phyloP scores from a whole-genome alignment of 2,113 vertebrate genomes.

The Gallinago paraguaiae region DNA sequence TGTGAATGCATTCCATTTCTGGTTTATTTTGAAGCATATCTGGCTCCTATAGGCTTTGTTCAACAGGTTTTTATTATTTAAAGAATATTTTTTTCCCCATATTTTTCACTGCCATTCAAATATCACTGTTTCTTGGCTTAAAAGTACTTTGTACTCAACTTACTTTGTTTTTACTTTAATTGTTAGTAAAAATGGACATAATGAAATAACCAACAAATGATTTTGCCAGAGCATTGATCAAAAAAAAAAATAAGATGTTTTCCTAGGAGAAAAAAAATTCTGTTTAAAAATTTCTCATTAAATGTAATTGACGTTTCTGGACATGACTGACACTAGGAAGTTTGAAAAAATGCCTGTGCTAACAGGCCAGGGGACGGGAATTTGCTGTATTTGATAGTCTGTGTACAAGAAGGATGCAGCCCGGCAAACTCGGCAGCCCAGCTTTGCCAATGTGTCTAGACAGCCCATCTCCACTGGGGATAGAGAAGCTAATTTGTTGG shows the following conservation, averaged over 20 bases:
- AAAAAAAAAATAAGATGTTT: not conserved
- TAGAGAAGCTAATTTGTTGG: conserved; percentile 38
- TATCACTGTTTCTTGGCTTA: not conserved
- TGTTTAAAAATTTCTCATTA: not conserved
- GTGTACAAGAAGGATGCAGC: conserved; percentile 34
- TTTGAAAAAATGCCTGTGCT: not conserved
- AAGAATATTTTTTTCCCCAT: not conserved
- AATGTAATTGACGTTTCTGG: not conserved
- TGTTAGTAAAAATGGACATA: not conserved
- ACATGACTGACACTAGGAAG: not conserved
- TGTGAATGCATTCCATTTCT: not conserved
- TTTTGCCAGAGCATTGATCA: not conserved
- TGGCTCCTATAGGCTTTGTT: not conserved
- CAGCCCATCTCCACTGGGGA: conserved; percentile 27
- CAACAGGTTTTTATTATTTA: not conserved
- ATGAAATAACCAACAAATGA: not conserved
- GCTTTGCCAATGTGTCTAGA: conserved; percentile 65
- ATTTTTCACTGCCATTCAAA: not conserved
- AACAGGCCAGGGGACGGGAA: not conserved
- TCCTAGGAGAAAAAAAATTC: not conserved
- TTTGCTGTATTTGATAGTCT: conserved; percentile 8
- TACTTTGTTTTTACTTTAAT: not conserved
- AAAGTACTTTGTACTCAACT: not conserved
- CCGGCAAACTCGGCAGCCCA: not conserved
- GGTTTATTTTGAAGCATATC: not conserved